These are phyloP conservation scores for Argyra leucocephala DNA, from an alignment of 2,888 invertebrate species.

Conservation along the genomic window DNA sequence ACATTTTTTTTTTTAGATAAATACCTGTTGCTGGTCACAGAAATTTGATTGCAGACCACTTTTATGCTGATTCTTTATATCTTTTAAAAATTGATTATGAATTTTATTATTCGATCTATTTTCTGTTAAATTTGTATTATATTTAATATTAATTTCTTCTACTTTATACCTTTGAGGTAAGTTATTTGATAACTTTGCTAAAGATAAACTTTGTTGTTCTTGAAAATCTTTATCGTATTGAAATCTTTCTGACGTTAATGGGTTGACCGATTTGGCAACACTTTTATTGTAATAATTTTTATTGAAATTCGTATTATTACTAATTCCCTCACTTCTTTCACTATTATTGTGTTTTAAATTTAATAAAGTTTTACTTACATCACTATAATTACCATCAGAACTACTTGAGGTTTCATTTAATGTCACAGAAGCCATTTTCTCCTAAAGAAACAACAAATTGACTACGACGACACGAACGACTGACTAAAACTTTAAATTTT, in stretches of 20 bases:
- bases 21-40: not conserved
- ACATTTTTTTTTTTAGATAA: not conserved
- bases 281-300: not conserved
- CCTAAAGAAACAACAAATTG: constrained; percentile 47
- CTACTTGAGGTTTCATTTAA: constrained; percentile 12
- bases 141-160: not conserved
- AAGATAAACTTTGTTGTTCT: not conserved
- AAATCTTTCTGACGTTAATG: not conserved
- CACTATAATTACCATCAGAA: not conserved
- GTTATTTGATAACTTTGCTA: not conserved
- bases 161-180: not conserved
- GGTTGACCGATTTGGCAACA: not conserved
- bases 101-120: not conserved
- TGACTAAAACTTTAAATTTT: constrained; percentile 20
- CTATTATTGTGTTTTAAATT: not conserved
- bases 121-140: not conserved
- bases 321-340: not conserved
- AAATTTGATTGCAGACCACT: no score
- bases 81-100: not conserved
- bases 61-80: no score
- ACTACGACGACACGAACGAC: constrained; percentile 34
- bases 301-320: not conserved
- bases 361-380: not conserved
- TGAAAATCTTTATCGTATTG: not conserved
- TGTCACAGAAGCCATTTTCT: constrained; percentile 72